Conservation (phyloP, 2,113 vertebrate genomes). For the Galbula dea region DNA sequence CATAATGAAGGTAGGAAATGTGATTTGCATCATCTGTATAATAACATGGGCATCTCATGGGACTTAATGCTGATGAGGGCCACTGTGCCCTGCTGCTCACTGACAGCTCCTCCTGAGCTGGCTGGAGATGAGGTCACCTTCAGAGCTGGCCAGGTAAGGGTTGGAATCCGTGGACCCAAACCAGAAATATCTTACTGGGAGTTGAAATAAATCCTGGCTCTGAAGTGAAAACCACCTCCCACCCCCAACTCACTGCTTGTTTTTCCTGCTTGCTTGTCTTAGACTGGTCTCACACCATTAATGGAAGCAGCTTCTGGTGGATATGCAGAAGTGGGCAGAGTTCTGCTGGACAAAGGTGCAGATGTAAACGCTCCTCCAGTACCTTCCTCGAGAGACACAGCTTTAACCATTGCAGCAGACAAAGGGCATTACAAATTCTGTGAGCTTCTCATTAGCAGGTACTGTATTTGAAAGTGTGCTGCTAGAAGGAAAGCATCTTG, state of each 20-base stretch:
- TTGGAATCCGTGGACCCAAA: neutral
- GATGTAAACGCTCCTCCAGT: constrained; percentile 98
- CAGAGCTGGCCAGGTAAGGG: neutral
- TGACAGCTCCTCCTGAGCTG: neutral
- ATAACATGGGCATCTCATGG: neutral
- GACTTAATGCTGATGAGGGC: neutral
- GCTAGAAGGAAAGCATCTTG: neutral
- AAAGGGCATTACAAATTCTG: constrained; percentile 99
- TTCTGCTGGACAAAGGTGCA: constrained; percentile 96
- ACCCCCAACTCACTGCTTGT: neutral
- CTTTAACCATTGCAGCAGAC: constrained; percentile 97
- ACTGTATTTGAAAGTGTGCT: neutral
- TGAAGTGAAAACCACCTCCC: neutral
- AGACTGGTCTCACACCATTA: constrained; percentile 96
- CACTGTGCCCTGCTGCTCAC: too few relatives aligned
- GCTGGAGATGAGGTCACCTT: neutral
- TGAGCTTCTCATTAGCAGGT: constrained; percentile 98
- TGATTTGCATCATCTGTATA: neutral
- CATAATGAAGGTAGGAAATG: neutral
- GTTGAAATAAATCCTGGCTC: neutral
- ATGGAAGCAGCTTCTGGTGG: constrained; percentile 99
- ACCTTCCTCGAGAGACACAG: constrained; percentile 96
- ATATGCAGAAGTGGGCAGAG: constrained; percentile 95
- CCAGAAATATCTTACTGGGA: neutral
- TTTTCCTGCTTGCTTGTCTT: neutral